These are phyloP conservation scores for Paragorgia papillata DNA, from an alignment of 92 coral and sea anemone species.

Conservation along the genomic window DNA sequence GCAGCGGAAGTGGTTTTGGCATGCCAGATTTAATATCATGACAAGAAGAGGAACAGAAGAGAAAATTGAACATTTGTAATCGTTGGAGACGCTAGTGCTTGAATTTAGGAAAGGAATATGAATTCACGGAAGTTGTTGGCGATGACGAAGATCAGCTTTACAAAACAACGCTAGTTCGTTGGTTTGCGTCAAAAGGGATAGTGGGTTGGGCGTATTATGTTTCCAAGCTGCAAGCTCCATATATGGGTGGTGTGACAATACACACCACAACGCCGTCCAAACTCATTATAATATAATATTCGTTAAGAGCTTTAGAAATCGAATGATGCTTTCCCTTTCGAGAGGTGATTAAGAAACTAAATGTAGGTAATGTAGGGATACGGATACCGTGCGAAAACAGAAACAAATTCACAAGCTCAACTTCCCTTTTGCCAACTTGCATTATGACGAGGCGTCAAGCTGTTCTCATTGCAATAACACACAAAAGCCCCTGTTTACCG, in stretches of 20 bases:
- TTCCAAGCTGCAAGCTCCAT: constrained; percentile 22
- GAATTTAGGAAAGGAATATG: not conserved
- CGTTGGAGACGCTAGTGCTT: not conserved
- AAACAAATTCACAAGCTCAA: not conserved
- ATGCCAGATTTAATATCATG: constrained; percentile 36
- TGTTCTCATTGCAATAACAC: constrained; percentile 25
- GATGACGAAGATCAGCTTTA: not conserved
- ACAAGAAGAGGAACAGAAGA: not conserved
- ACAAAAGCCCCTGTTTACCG: constrained; percentile 33
- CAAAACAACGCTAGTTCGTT: not conserved
- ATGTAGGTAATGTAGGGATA: too few relatives aligned
- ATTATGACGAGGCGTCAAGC: constrained; percentile 16
- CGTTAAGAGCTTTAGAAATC: constrained; percentile 31
- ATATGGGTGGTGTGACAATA: constrained; percentile 44
- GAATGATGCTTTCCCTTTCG: constrained; percentile 24
- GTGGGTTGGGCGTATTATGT: constrained; percentile 20
- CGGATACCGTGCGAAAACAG: not conserved
- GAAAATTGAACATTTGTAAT: not conserved
- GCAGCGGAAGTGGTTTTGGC: constrained; percentile 46
- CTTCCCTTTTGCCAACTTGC: not conserved
- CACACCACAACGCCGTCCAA: constrained; percentile 15
- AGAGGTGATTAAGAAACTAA: constrained; percentile 11
- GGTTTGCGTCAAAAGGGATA: constrained; percentile 33
- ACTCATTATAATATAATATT: constrained; percentile 4
- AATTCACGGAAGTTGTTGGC: not conserved